Base-by-base conservation (phyloP, 2,888 invertebrate genomes). In the Schizotus pectinicornis region DNA sequence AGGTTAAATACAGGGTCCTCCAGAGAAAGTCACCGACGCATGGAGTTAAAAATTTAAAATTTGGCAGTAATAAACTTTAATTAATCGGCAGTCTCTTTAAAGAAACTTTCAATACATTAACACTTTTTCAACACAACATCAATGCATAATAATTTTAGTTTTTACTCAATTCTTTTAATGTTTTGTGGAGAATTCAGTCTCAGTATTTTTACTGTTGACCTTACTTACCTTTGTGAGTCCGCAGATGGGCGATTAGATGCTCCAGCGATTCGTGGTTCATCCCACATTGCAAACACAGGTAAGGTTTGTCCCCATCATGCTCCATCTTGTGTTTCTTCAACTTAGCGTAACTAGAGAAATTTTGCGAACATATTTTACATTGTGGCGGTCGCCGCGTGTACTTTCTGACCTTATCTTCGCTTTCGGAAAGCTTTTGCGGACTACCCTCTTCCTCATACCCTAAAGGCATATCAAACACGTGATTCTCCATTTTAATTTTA, bases 351-450 rank as follows among this genome's bases (percentile, higher is more conserved):
- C 63, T 70, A 7, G 71, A 57, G 52, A 75, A 73, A n/a, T 72
- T 58, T 38, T 65, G 56, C 31, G 74, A 70, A 59, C 79, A 79
- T 31, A 79, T 74, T 63, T 77, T 78, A 60, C 79, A 79, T 36
- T 75, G 63, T 7, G 61, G 60, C 1, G 47, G 38, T 12, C 65
- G 38, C 22, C 46, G 57, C 8, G 13, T 46, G 35, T 42, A 54
- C 31, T 45, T 63, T 45, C 47, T 54, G 7, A 6, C 31, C 36
- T 54, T 53, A 7, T n/a, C 38, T 22, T 31, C 6, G 7, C 32
- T 46, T 42, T 47, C 22, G 6, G 8, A n/a, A 8, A 22, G 7
- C 9, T 49, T 51, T 49, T 14, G 11, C 12, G 6, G 34, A 42
- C 14, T 11, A 37, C 13, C 22, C 12, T 12, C 7, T 32, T 45